These are phyloP conservation scores for Brotula barbata DNA, from an alignment of 2,797 vertebrate species.

Conservation along the genomic window DNA sequence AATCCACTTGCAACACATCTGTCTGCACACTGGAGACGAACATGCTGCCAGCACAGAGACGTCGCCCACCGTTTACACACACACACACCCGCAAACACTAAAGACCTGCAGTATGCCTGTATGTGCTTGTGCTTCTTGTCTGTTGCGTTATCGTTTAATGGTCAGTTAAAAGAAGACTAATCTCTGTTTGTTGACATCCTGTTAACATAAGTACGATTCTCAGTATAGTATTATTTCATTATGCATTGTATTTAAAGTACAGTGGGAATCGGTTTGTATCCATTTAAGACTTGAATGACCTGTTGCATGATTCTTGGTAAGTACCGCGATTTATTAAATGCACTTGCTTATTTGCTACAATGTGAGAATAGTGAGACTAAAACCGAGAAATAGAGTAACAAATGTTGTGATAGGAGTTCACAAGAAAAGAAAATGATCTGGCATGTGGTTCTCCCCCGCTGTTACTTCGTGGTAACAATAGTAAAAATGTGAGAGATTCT, in stretches of 20 bases:
- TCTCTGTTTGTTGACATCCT: slow-evolving; percentile 14
- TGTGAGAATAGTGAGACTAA: slow-evolving; percentile 13
- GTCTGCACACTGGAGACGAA: slow-evolving; percentile 63
- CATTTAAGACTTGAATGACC: slow-evolving; percentile 34
- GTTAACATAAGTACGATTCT: slow-evolving; percentile 81
- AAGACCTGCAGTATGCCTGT: slow-evolving; percentile 82
- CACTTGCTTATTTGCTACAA: neutral
- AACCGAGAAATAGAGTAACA: slow-evolving; percentile 6
- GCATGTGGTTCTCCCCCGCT: slow-evolving; percentile 1
- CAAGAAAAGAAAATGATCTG: neutral
- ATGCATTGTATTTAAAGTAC: slow-evolving; percentile 67
- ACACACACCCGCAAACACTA: slow-evolving; percentile 3
- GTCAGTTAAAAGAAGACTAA: neutral
- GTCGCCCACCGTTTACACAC: slow-evolving; percentile 75
- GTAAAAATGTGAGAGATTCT: slow-evolving; percentile 8
- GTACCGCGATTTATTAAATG: slow-evolving; percentile 14
- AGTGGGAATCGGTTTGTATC: slow-evolving; percentile 38
- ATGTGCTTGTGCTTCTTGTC: slow-evolving; percentile 64
- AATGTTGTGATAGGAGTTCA: neutral
- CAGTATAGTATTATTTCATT: slow-evolving; percentile 76
- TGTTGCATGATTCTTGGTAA: slow-evolving; percentile 26
- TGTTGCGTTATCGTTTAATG: slow-evolving; percentile 73
- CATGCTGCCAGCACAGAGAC: slow-evolving; percentile 51
- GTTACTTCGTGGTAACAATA: neutral
- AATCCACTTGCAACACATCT: neutral